These are phyloP conservation scores for Candoia aspera DNA, from an alignment of 2,113 vertebrate species.

Conservation along the genomic window DNA sequence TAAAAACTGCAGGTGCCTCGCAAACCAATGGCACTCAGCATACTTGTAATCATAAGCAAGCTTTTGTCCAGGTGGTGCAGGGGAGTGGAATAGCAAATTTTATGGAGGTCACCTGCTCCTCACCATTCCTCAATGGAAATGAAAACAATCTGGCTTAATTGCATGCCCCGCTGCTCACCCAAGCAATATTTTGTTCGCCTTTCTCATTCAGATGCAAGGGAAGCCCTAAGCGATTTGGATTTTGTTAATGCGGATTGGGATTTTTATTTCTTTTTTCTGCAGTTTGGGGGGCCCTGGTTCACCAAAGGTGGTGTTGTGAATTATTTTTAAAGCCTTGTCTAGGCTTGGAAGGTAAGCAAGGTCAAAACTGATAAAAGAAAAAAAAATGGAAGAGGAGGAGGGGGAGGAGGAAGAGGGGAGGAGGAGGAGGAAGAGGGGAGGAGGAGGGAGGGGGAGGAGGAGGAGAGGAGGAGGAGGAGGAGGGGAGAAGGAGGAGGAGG, in stretches of 20 bases:
- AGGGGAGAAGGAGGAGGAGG: accelerated
- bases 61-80: not conserved
- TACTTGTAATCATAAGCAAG: slow-evolving; percentile 16
- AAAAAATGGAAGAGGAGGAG: too few species aligned
- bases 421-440: accelerated
- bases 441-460: too few species aligned
- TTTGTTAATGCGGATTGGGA: not conserved
- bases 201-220: not conserved
- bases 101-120: slow-evolving; percentile 10
- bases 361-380: too few species aligned
- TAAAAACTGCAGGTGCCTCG: not conserved
- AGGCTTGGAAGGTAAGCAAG: too few species aligned
- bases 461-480: too few species aligned
- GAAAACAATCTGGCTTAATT: not conserved
- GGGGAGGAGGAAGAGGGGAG: accelerated
- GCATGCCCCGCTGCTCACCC: not conserved
- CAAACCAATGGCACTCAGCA: slow-evolving; percentile 15
- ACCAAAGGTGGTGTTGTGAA: not conserved
- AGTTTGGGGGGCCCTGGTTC: not conserved
- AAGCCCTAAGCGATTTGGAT: not conserved
- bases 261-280: not conserved
- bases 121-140: not conserved
- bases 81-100: not conserved
- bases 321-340: too few species aligned
- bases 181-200: not conserved